Evolutionary conservation across 1,140 invertebrate genomes (phyloP).

Genomic region (Marisa cornuarietis): DNA sequence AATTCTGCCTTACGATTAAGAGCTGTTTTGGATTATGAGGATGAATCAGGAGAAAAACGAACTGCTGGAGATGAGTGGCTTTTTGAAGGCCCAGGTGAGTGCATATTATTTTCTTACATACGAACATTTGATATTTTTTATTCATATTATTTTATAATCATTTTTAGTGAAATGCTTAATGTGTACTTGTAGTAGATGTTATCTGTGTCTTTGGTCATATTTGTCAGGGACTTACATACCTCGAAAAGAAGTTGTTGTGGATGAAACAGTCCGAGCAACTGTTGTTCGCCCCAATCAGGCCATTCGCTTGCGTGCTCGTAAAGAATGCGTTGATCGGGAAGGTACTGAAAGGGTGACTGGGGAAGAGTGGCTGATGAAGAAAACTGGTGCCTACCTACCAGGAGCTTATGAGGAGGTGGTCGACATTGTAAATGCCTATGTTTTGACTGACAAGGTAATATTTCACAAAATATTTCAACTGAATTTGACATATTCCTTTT

Average conservation of each 20-base stretch:
- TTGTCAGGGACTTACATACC: slow-evolving; percentile 68
- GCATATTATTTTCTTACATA: background rate
- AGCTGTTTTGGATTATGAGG: slow-evolving; percentile 67
- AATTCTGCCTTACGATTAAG: slow-evolving; percentile 65
- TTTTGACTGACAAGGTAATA: slow-evolving; percentile 68
- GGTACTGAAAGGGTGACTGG: slow-evolving; percentile 66
- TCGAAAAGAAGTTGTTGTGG: slow-evolving; percentile 67
- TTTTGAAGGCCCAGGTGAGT: slow-evolving; percentile 69
- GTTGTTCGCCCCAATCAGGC: slow-evolving; percentile 63
- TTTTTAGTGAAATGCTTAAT: background rate
- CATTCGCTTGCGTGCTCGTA: slow-evolving; percentile 65
- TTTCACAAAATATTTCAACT: background rate
- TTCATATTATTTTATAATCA: background rate
- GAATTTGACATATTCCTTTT: too few relatives aligned
- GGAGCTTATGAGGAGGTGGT: slow-evolving; percentile 70
- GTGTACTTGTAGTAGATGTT: background rate
- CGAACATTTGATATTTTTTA: background rate
- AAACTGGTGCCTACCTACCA: slow-evolving; percentile 69
- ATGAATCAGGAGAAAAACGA: slow-evolving; percentile 60
- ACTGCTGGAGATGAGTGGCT: slow-evolving; percentile 70
- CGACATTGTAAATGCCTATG: slow-evolving; percentile 67
- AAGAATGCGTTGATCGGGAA: slow-evolving; percentile 67
- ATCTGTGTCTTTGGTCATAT: background rate
- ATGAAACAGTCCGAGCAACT: slow-evolving; percentile 64
- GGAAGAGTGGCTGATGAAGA: slow-evolving; percentile 70